A percentile compares a stretch with the other conserved stretches of the same genome.
phyloP scores from a whole-genome alignment of 1,140 invertebrate genomes.

The Subanguina moxae region DNA sequence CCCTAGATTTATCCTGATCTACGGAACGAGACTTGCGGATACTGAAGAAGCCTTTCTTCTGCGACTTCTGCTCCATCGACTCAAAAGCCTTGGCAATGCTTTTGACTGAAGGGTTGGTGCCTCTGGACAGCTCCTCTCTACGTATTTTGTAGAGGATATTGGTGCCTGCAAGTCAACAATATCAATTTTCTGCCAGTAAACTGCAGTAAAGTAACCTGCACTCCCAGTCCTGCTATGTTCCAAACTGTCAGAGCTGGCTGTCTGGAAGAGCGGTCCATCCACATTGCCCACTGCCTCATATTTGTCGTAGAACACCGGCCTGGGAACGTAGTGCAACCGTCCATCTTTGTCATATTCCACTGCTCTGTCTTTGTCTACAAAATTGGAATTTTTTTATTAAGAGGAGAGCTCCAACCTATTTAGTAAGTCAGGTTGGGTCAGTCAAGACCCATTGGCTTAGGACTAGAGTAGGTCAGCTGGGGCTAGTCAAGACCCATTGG shows the following conservation, averaged over 20 bases:
- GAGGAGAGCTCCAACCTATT: too few relatives aligned
- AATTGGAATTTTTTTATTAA: not conserved
- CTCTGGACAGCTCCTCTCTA: constrained; percentile 54
- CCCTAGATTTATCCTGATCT: too few relatives aligned
- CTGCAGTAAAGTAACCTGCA: constrained; percentile 8
- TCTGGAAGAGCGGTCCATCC: too few relatives aligned
- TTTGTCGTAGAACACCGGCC: constrained; percentile 26
- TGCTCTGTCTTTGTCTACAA: constrained; percentile 35
- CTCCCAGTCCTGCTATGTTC: not conserved
- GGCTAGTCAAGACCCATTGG: too few relatives aligned
- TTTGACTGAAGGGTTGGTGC: constrained; percentile 49
- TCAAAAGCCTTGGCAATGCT: constrained; percentile 55
- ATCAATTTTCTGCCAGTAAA: not conserved
- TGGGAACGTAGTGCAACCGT: constrained; percentile 44
- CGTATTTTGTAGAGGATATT: constrained; percentile 57
- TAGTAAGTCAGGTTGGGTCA: too few relatives aligned
- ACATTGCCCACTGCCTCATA: constrained; percentile 23
- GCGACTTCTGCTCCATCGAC: constrained; percentile 1
- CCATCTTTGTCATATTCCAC: constrained; percentile 45
- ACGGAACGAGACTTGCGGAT: constrained; percentile 52
- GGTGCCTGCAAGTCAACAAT: constrained; percentile 43
- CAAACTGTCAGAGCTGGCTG: too few relatives aligned
- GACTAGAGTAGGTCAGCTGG: too few relatives aligned
- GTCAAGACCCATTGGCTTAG: too few relatives aligned
- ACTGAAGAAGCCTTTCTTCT: constrained; percentile 46